These are phyloP conservation scores for Borostomias antarcticus DNA, from an alignment of 2,797 vertebrate species.

Conservation along the genomic window DNA sequence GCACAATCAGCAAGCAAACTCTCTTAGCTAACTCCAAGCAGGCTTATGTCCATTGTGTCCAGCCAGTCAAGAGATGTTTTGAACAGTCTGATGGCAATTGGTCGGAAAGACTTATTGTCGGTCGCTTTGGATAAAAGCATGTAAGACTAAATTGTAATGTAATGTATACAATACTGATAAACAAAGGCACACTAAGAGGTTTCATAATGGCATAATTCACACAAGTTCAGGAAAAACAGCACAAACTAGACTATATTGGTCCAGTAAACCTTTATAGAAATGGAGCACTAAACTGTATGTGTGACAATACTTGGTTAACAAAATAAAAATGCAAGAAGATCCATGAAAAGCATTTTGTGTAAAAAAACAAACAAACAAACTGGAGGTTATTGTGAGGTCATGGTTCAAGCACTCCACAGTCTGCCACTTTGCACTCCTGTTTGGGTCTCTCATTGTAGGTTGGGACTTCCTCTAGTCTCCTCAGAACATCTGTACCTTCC, in stretches of 20 bases:
- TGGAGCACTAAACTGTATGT: background rate
- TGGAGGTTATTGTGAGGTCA: slow-evolving; percentile 48
- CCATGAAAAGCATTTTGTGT: background rate
- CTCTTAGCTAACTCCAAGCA: no score
- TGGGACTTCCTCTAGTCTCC: slow-evolving; percentile 74
- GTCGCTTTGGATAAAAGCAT: no score
- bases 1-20: no score
- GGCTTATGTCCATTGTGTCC: no score
- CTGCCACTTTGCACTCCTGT: slow-evolving; percentile 75
- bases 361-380: slow-evolving; percentile 5
- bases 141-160: no score
- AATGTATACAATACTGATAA: no score
- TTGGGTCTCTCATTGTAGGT: slow-evolving; percentile 83
- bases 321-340: slow-evolving; percentile 1
- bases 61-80: no score
- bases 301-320: background rate
- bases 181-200: no score
- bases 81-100: no score
- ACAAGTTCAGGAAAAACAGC: background rate
- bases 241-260: background rate
- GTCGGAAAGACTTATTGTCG: no score
- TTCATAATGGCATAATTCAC: background rate
- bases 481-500: slow-evolving; percentile 84
- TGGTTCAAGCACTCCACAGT: slow-evolving; percentile 76
- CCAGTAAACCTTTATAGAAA: background rate